These are phyloP conservation scores for Erebia palarica DNA, from an alignment of 2,888 invertebrate species.

Conservation along the genomic window DNA sequence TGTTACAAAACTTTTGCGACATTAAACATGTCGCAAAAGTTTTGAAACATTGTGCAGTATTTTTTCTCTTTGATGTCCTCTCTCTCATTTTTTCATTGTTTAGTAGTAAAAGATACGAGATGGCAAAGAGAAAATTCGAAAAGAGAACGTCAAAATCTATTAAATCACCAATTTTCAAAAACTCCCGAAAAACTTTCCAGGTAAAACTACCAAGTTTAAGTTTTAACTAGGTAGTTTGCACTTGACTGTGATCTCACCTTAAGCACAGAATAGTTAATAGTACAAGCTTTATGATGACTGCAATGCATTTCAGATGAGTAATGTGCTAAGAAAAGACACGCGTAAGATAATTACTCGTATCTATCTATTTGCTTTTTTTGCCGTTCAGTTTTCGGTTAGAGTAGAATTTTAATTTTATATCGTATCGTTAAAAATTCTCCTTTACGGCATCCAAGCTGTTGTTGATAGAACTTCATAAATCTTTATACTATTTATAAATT, in stretches of 20 bases:
- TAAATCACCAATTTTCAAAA: no score
- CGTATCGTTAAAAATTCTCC: no score
- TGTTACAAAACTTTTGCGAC: not conserved
- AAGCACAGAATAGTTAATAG: not conserved
- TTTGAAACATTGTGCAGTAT: not conserved
- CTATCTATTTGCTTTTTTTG: not conserved
- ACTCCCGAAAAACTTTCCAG: no score
- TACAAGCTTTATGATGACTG: not conserved
- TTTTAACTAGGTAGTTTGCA: conserved; percentile 3
- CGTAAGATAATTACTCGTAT: not conserved
- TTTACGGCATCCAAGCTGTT: no score
- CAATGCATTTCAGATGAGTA: not conserved
- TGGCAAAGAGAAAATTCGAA: no score
- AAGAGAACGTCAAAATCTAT: no score
- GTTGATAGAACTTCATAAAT: no score
- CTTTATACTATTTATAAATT: conserved; percentile 1
- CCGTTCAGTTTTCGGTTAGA: not conserved
- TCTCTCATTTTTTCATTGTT: not conserved
- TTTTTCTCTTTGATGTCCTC: not conserved
- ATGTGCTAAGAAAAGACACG: not conserved
- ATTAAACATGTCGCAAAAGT: not conserved
- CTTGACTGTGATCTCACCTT: not conserved
- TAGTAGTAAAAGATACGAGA: no score
- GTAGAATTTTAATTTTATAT: not conserved
- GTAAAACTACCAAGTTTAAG: no score